Conservation (phyloP, 2,113 vertebrate genomes). For the Odobenus rosmarus region DNA sequence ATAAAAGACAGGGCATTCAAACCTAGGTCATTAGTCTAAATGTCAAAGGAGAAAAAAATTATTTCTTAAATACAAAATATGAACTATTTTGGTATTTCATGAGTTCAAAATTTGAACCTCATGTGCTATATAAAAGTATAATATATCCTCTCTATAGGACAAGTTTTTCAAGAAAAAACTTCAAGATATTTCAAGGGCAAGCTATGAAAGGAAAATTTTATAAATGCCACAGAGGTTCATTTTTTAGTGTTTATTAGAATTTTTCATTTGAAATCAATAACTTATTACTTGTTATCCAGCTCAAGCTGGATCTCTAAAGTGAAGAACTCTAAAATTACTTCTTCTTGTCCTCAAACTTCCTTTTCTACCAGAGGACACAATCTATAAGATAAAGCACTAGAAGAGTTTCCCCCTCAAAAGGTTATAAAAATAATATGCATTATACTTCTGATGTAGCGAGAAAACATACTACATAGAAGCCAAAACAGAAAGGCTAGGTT, state of each 20-base stretch:
- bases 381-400: not conserved
- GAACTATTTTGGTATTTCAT: not conserved
- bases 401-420: not conserved
- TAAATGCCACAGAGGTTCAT: not conserved
- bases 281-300: not conserved
- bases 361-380: slow-evolving; percentile 11
- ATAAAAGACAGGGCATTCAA: slow-evolving; percentile 12
- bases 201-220: slow-evolving; percentile 18
- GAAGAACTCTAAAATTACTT: slow-evolving; percentile 28
- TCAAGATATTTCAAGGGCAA: not conserved
- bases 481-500: not conserved
- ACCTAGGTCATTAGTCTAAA: not conserved
- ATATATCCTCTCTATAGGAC: not conserved
- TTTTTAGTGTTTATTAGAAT: not conserved
- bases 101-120: slow-evolving; percentile 26
- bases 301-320: not conserved
- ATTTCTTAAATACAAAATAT: slow-evolving; percentile 25
- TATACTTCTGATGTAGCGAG: not conserved
- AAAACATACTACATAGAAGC: not conserved
- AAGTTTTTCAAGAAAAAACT: slow-evolving; percentile 1
- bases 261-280: slow-evolving; percentile 32
- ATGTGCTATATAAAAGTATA: not conserved
- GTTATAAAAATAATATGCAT: not conserved
- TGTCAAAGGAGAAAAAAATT: slow-evolving; percentile 33
- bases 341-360: not conserved